These are phyloP conservation scores for Carterocephalus palaemon DNA, from an alignment of 2,888 invertebrate species.

Conservation along the genomic window DNA sequence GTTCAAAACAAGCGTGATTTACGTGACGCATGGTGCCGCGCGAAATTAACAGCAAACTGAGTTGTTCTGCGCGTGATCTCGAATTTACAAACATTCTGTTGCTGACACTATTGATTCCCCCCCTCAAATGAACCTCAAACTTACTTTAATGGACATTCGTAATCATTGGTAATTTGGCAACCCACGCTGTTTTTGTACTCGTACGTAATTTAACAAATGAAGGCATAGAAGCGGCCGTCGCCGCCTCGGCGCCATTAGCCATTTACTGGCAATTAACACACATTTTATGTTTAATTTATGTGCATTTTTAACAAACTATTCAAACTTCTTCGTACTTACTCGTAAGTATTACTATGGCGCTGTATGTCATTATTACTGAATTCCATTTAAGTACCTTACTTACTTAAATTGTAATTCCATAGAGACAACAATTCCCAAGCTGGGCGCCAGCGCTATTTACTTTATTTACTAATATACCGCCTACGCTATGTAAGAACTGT, in stretches of 20 bases:
- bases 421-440: too few relatives aligned
- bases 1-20: constrained; percentile 74
- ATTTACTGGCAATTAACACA: constrained; percentile 9
- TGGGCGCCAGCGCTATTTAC: constrained; percentile 56
- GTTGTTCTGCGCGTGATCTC: constrained; percentile 31
- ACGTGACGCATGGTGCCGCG: constrained; percentile 56
- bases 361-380: too few relatives aligned
- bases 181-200: too few relatives aligned
- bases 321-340: neutral
- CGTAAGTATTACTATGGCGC: too few relatives aligned
- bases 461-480: constrained; percentile 69
- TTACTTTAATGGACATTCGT: too few relatives aligned
- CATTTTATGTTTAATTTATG: constrained; percentile 10
- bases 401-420: too few relatives aligned
- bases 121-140: constrained; percentile 1
- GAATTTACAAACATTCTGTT: constrained; percentile 21
- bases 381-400: too few relatives aligned
- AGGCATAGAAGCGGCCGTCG: neutral
- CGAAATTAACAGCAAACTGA: constrained; percentile 47
- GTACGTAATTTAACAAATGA: constrained; percentile 1
- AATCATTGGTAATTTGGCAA: too few relatives aligned
- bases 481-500: constrained; percentile 49
- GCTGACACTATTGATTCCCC: constrained; percentile 3
- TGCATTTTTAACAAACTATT: neutral
- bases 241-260: constrained; percentile 9